Percentiles rank a stretch among this genome's conserved stretches.
Conservation (phyloP, 2,888 invertebrate genomes). For the Argyresthia goedartella region DNA sequence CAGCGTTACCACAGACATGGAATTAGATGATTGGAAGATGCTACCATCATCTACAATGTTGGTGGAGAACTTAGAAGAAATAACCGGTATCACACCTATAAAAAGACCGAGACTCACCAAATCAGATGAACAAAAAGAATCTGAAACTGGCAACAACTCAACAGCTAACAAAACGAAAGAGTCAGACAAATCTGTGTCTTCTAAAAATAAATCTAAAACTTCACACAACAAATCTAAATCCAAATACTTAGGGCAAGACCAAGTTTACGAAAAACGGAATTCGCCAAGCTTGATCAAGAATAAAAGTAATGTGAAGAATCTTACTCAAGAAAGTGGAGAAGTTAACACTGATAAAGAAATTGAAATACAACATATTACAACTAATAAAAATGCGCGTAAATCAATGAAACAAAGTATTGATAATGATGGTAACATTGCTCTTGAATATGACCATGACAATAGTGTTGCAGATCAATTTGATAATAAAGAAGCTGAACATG, state of each 20-base stretch:
- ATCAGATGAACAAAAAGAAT: constrained; percentile 26
- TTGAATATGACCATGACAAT: constrained; percentile 8
- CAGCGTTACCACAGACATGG: constrained; percentile 41
- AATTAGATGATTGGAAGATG: constrained; percentile 50
- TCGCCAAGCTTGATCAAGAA: background rate
- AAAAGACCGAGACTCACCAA: constrained; percentile 34
- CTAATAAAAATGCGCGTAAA: constrained; percentile 5
- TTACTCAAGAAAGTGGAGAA: too few species aligned
- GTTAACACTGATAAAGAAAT: background rate
- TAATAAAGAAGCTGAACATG: constrained; percentile 1
- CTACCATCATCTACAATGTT: constrained; percentile 61
- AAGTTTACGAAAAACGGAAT: background rate
- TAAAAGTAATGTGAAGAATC: too few species aligned
- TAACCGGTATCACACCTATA: constrained; percentile 22
- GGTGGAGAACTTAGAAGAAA: constrained; percentile 36
- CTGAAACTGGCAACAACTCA: constrained; percentile 13
- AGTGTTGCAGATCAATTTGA: constrained; percentile 10
- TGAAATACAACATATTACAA: background rate
- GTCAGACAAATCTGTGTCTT: background rate
- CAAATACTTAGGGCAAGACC: constrained; percentile 6
- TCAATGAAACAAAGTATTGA: background rate
- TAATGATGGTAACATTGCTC: constrained; percentile 5
- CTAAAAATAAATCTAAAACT: background rate
- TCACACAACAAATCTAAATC: constrained; percentile 10
- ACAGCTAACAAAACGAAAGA: background rate